Percentiles rank a stretch among this genome's conserved stretches.
Conservation (phyloP, 2,797 vertebrate genomes). For the Silurus lanzhouensis region DNA sequence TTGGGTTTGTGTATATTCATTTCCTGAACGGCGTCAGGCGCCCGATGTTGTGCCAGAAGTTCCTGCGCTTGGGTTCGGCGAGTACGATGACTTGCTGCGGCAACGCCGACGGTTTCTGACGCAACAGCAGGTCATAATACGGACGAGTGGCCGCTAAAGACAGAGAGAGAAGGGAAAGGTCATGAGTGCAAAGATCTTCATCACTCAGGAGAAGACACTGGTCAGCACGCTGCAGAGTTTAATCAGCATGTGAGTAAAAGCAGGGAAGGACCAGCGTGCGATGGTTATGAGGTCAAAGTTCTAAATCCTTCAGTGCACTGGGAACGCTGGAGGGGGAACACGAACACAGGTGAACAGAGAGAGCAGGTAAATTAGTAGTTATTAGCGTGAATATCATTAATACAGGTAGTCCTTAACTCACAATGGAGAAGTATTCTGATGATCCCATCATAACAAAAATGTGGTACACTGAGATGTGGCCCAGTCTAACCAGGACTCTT, state of each 20-base stretch:
- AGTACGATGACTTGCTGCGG: conserved; percentile 93
- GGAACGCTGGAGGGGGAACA: not conserved
- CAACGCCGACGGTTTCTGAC: conserved; percentile 88
- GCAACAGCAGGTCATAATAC: conserved; percentile 89
- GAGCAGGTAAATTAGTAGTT: too few relatives aligned
- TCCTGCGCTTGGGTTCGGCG: conserved; percentile 93
- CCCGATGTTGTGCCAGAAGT: conserved; percentile 98
- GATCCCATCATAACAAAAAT: too few relatives aligned
- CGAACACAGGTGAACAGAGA: too few relatives aligned
- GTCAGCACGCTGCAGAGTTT: not conserved
- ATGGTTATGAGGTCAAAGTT: conserved; percentile 2
- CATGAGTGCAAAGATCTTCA: not conserved
- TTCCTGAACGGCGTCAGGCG: conserved; percentile 93
- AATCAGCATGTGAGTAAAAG: not conserved
- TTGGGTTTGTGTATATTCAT: conserved; percentile 52
- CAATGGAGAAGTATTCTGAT: too few relatives aligned
- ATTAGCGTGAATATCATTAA: too few relatives aligned
- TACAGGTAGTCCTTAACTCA: too few relatives aligned
- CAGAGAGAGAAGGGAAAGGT: not conserved
- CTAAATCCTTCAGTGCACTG: not conserved
- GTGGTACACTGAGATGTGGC: too few relatives aligned
- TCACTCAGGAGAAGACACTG: not conserved
- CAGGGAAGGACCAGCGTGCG: not conserved
- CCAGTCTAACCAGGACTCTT: too few relatives aligned
- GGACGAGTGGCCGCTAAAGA: conserved; percentile 83